Percentiles rank a stretch among this genome's conserved stretches.
Evolutionary conservation across 2,113 vertebrate genomes (phyloP).

Genomic region (Dicerorhinus sumatrensis): DNA sequence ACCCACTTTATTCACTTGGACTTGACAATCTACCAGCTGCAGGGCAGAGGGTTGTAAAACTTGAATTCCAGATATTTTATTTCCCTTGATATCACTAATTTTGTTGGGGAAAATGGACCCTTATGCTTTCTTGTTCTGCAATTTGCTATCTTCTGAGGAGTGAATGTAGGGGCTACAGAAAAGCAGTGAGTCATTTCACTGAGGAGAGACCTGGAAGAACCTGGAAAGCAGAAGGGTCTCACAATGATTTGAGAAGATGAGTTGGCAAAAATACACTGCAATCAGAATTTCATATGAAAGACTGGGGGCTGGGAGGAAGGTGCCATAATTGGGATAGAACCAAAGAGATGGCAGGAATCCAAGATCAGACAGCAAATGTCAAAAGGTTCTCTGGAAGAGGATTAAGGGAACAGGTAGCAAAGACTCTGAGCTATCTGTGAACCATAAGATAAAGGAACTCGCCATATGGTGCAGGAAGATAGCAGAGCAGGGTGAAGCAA

Average conservation of each 20-base stretch:
- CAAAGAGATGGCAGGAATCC: conserved; percentile 28
- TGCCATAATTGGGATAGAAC: not conserved
- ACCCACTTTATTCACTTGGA: not conserved
- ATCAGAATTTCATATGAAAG: not conserved
- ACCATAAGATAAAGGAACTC: conserved; percentile 42
- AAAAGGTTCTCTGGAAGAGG: conserved; percentile 65
- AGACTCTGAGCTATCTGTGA: conserved; percentile 40
- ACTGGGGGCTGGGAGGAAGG: not conserved
- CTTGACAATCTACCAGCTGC: not conserved
- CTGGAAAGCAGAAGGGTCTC: not conserved
- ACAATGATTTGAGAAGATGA: not conserved
- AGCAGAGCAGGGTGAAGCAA: not conserved
- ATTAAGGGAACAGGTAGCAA: conserved; percentile 69
- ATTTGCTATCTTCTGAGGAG: not conserved
- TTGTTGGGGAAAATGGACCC: not conserved
- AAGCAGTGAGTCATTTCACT: not conserved
- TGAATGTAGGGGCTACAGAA: not conserved
- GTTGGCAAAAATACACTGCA: not conserved
- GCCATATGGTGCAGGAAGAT: conserved; percentile 67
- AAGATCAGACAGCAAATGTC: conserved; percentile 69
- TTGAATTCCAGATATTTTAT: not conserved
- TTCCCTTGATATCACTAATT: not conserved
- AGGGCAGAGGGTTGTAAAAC: not conserved
- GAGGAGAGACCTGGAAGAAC: not conserved
- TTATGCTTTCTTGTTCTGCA: not conserved